Evolutionary conservation across 2,113 vertebrate species (phyloP).

Genomic region (Theristicus caerulescens): DNA sequence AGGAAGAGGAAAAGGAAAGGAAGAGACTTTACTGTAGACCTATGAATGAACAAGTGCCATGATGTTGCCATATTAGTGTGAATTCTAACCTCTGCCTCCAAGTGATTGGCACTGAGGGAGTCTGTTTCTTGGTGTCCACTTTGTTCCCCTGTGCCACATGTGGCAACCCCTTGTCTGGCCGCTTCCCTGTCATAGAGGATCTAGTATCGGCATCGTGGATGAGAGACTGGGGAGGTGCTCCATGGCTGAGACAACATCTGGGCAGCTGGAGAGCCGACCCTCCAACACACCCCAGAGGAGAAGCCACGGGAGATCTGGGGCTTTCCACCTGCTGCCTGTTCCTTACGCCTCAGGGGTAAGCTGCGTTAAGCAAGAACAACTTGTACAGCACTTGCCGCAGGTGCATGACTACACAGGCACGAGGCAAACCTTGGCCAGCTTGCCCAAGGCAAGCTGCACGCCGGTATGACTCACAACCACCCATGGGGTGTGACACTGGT

Average conservation of each 20-base stretch:
- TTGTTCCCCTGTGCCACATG: not conserved
- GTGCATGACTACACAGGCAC: not conserved
- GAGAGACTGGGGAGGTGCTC: not conserved
- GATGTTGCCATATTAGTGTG: not conserved
- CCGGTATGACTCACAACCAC: not conserved
- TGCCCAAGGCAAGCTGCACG: not conserved
- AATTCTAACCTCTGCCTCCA: not conserved
- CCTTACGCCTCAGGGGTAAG: not conserved
- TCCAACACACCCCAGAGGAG: not conserved
- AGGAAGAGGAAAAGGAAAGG: not conserved
- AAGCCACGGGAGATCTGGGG: not conserved
- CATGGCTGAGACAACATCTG: not conserved
- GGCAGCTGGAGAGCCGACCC: not conserved
- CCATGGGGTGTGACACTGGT: not conserved
- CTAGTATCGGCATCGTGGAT: rapidly evolving
- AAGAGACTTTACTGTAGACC: not conserved
- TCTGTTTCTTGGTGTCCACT: not conserved
- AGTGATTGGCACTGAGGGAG: not conserved
- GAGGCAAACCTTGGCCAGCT: not conserved
- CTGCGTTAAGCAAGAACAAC: not conserved
- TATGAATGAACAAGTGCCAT: not conserved
- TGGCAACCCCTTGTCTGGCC: not conserved
- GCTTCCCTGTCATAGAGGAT: not conserved
- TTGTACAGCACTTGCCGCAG: not conserved
- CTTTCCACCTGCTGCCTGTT: not conserved